Percentiles rank a stretch among this genome's conserved stretches.
phyloP scores from a whole-genome alignment of 2,113 vertebrate genomes.

The Paramisgurnus dabryanus region DNA sequence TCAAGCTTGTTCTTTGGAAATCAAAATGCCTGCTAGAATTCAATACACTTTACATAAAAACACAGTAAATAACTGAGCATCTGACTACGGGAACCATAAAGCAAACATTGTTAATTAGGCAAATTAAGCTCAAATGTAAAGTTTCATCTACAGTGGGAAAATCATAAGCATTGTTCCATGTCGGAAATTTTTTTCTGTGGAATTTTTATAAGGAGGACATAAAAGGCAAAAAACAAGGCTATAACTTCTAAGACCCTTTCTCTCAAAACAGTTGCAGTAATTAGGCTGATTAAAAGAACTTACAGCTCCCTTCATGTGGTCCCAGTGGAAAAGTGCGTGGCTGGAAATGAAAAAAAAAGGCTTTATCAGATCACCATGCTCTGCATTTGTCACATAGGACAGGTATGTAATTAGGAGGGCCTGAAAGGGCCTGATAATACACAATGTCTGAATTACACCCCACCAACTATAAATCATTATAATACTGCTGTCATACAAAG shows the following conservation, averaged over 20 bases:
- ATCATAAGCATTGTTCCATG: not conserved
- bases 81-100: not conserved
- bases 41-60: not conserved
- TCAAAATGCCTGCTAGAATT: not conserved
- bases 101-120: not conserved
- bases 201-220: not conserved
- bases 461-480: conserved; percentile 34
- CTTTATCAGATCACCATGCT: conserved; percentile 22
- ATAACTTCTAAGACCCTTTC: conserved; percentile 12
- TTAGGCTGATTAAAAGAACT: conserved; percentile 46
- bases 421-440: conserved; percentile 35
- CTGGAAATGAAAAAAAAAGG: conserved; percentile 23
- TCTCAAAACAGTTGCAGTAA: conserved; percentile 30
- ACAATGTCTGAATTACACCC: conserved; percentile 7
- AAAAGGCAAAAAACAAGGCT: conserved; percentile 2
- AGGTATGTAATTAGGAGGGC: conserved; percentile 3
- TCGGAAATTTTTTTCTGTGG: not conserved
- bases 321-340: not conserved
- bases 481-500: not conserved
- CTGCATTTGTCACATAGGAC: conserved; percentile 28
- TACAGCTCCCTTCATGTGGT: conserved; percentile 26
- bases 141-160: not conserved
- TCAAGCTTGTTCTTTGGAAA: not conserved
- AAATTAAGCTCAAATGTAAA: not conserved
- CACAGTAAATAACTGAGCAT: not conserved